Conservation (phyloP, 2,797 vertebrate genomes). For the Hippoglossus hippoglossus region DNA sequence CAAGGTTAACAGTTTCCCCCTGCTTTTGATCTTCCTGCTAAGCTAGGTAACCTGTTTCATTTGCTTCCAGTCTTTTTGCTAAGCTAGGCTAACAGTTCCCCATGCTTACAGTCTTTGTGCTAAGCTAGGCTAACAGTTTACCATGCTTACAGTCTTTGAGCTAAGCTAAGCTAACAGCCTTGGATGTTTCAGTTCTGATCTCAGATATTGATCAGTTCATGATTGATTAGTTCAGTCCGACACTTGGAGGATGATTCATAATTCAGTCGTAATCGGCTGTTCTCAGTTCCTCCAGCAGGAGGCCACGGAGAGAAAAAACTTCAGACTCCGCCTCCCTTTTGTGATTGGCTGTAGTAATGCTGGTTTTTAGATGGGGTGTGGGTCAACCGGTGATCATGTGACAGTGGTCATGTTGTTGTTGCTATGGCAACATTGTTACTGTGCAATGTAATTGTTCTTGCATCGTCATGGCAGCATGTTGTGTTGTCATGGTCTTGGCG, state of each 20-base stretch:
- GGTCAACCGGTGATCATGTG: constrained; percentile 1
- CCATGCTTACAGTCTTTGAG: neutral
- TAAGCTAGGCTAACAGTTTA: neutral
- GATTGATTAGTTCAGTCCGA: neutral
- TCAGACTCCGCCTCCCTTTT: neutral
- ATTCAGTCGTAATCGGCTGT: neutral
- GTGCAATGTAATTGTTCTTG: neutral
- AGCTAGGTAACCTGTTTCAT: no score
- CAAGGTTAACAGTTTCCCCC: neutral
- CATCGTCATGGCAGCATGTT: neutral
- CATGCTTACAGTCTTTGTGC: neutral
- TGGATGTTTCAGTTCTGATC: neutral
- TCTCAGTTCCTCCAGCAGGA: constrained; percentile 18
- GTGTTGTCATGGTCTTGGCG: no score
- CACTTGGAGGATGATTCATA: neutral
- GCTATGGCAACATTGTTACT: neutral
- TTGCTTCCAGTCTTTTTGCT: neutral
- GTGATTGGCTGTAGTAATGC: constrained; percentile 42
- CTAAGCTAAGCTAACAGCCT: constrained; percentile 9
- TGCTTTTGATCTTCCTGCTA: no score
- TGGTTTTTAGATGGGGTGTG: constrained; percentile 49
- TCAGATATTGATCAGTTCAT: constrained; percentile 3
- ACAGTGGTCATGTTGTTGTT: neutral
- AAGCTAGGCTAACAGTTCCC: constrained; percentile 6
- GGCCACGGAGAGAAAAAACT: neutral